Base-by-base conservation (phyloP, 2,113 vertebrate species). In the Corythoichthys haematopterus region DNA sequence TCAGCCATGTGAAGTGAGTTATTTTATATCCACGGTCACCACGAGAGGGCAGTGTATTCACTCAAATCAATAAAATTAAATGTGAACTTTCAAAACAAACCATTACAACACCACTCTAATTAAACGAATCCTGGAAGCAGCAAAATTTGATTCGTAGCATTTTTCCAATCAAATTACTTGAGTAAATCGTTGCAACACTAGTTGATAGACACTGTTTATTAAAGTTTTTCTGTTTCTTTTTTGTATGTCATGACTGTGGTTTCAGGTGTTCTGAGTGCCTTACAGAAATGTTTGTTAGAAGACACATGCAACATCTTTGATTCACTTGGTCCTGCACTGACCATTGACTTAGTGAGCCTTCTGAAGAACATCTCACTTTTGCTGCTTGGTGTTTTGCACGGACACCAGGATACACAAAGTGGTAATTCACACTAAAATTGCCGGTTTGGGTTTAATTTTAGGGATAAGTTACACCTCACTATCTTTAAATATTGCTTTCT, bases 241-340 rank as follows among this genome's bases (percentile, higher is more conserved):
- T 48, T 52, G 46, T 62, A 8, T 56, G 28, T 59, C 1, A 1
- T 43, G 2, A 52, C 33, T 72, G 10, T 13, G 53, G 1, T 15
- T 77, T 50, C 80, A 97, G 95, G 95, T 58, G 79, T 91, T 62
- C 66, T 96, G 6, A 70, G 84, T 33, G 92, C 93, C 13, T 86
- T 97, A 64, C 90, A 93, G 72, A 87, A 83, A 64, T 95, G 93
- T 75, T 80, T 96, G 60, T 80, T 94, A 12, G 93, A 95, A 60
- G 80, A 90, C 6, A 87, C 92, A 0, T 70, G 81, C 58, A 78
- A 82, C 20, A 55, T 88, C 0, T 0, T 14, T 6, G 83, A 83
- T 2, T 79, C 80, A 38, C 1, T 86, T 1, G 80, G 58, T 12
- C 69, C 45, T 46, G 72, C 61, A 64, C 82, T 93, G 83, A 77